Conservation (phyloP, 2,888 invertebrate genomes). For the Terebella lapidaria region DNA sequence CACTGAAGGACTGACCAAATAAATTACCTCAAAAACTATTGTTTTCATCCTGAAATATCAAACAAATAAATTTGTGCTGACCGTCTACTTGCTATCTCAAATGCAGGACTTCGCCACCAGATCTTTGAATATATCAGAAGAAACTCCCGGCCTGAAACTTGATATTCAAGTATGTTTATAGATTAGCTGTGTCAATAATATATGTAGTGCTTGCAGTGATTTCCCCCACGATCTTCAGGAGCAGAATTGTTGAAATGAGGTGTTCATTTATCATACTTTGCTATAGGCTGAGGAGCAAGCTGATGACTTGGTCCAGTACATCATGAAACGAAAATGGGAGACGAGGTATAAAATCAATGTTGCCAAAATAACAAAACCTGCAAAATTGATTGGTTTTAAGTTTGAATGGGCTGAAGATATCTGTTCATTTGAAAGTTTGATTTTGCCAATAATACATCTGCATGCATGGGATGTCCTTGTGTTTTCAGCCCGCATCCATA, state of each 20-base stretch:
- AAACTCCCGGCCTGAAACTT: constrained; percentile 14
- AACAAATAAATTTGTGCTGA: background rate
- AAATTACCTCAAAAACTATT: too few relatives aligned
- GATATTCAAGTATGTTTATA: too few relatives aligned
- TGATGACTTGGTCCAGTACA: constrained; percentile 11
- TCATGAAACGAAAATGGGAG: constrained; percentile 4
- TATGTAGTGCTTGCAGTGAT: too few relatives aligned
- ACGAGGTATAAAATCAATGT: background rate
- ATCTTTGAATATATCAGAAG: constrained; percentile 26
- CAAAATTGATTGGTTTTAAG: too few relatives aligned
- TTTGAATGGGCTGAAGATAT: too few relatives aligned
- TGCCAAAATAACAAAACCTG: background rate
- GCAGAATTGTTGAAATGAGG: background rate
- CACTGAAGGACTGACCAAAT: too few relatives aligned
- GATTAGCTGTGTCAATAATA: too few relatives aligned
- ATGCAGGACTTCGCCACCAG: constrained; percentile 27
- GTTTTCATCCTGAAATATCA: too few relatives aligned
- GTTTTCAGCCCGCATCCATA: constrained; percentile 42
- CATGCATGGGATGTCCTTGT: too few relatives aligned
- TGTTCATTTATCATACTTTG: background rate
- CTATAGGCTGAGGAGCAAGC: background rate
- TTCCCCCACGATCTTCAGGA: too few relatives aligned
- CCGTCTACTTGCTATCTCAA: background rate
- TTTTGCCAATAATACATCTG: too few relatives aligned
- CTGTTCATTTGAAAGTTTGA: too few relatives aligned